Conservation (phyloP, 92 coral and sea anemone species). For the Epizoanthus scotinus region DNA sequence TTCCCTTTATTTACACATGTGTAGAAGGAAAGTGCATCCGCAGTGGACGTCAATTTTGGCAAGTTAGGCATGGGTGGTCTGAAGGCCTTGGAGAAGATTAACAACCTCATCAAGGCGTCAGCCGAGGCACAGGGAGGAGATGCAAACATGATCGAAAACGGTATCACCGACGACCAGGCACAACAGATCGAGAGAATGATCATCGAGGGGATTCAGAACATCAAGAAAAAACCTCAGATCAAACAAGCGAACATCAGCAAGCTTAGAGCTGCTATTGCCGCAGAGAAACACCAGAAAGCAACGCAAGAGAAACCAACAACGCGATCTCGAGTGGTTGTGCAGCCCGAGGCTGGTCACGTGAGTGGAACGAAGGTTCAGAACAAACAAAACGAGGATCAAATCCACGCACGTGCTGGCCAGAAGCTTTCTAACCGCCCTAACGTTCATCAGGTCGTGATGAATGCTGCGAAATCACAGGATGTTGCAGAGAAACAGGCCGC, state of each 20-base stretch:
- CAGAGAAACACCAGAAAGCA: not conserved
- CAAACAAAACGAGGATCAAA: not conserved
- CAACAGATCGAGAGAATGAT: constrained; percentile 96
- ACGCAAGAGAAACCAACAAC: constrained; percentile 14
- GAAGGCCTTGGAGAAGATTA: constrained; percentile 92
- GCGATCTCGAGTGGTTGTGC: not conserved
- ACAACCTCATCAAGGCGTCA: constrained; percentile 89
- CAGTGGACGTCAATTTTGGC: constrained; percentile 74
- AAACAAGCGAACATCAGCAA: constrained; percentile 37
- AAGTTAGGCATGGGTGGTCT: constrained; percentile 94
- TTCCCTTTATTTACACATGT: not conserved
- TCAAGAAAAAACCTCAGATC: constrained; percentile 65
- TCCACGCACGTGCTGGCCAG: not conserved
- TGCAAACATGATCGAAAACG: constrained; percentile 70
- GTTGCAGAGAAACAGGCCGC: not conserved
- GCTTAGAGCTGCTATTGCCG: constrained; percentile 30
- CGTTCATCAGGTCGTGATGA: constrained; percentile 1
- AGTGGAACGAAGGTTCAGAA: not conserved
- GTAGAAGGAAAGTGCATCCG: constrained; percentile 32
- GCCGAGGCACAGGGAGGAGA: constrained; percentile 89
- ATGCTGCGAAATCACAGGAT: constrained; percentile 16
- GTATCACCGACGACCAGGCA: constrained; percentile 94
- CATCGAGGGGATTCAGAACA: constrained; percentile 92
- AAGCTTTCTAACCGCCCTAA: constrained; percentile 14
- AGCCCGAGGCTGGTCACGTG: not conserved